Percentiles rank a stretch among this genome's conserved stretches.
Conservation (phyloP, 2,797 vertebrate genomes). For the Menidia menidia region DNA sequence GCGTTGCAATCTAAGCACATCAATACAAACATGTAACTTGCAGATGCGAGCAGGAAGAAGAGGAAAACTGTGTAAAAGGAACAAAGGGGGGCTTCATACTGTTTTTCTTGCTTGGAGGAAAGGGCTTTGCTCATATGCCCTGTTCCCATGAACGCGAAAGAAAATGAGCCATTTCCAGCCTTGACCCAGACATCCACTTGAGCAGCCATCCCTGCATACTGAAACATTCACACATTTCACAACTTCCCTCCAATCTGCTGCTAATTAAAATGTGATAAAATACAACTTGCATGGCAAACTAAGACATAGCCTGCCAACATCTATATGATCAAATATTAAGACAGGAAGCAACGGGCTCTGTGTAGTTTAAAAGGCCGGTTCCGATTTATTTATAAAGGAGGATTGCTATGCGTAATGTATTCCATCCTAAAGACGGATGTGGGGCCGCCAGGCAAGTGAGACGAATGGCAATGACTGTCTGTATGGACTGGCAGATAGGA, state of each 20-base stretch:
- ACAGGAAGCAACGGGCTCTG: slow-evolving; percentile 50
- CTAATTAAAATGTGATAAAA: slow-evolving; percentile 65
- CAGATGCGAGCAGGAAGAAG: slow-evolving; percentile 10
- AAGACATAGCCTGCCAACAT: slow-evolving; percentile 25
- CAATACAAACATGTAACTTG: slow-evolving; percentile 20
- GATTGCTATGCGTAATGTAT: slow-evolving; percentile 68
- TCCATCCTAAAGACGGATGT: slow-evolving; percentile 61
- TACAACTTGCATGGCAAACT: slow-evolving; percentile 5
- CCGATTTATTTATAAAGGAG: slow-evolving; percentile 69
- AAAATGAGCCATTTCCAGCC: slow-evolving; percentile 58
- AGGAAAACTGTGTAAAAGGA: background rate
- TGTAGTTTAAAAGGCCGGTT: slow-evolving; percentile 53
- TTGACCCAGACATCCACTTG: slow-evolving; percentile 56
- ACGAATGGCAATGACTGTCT: slow-evolving; percentile 73
- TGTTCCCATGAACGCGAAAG: slow-evolving; percentile 55
- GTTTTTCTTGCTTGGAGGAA: slow-evolving; percentile 37
- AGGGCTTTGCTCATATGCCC: slow-evolving; percentile 19
- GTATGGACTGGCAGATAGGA: slow-evolving; percentile 62
- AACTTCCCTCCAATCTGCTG: slow-evolving; percentile 38
- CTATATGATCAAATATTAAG: slow-evolving; percentile 52
- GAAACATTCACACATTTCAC: slow-evolving; percentile 73
- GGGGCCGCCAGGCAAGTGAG: slow-evolving; percentile 61
- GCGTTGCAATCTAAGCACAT: slow-evolving; percentile 24
- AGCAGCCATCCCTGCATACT: slow-evolving; percentile 62
- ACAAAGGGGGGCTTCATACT: slow-evolving; percentile 18